Evolutionary conservation across 1,140 invertebrate species (phyloP).

Genomic region (Parapsyche elsis): DNA sequence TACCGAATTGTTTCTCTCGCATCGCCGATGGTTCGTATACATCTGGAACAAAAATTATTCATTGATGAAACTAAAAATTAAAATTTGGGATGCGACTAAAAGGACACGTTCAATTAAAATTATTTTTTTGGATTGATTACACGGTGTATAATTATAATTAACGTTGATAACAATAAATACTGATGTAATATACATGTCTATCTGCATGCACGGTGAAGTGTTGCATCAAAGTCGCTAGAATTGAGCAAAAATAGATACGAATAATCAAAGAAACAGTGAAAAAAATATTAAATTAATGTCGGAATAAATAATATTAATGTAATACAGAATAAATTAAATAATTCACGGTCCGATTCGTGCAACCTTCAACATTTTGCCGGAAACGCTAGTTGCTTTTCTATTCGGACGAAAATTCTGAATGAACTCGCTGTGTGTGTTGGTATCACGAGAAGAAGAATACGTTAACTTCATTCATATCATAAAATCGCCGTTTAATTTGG

Average conservation of each 20-base stretch:
- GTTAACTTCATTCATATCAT: constrained; percentile 39
- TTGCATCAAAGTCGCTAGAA: not conserved
- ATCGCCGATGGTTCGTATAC: constrained; percentile 50
- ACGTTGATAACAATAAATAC: no score
- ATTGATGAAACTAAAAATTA: no score
- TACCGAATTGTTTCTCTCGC: constrained; percentile 53
- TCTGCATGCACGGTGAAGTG: no score
- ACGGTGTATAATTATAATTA: no score
- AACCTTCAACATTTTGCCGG: constrained; percentile 51
- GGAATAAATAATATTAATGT: constrained; percentile 24
- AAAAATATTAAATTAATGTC: constrained; percentile 21
- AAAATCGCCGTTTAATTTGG: not conserved
- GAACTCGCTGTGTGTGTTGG: constrained; percentile 30
- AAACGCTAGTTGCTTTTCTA: constrained; percentile 51
- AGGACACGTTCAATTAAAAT: no score
- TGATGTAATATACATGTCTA: no score
- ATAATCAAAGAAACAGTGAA: not conserved
- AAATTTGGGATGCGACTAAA: not conserved
- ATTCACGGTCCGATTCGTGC: constrained; percentile 52
- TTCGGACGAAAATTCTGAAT: constrained; percentile 52
- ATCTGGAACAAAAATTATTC: constrained; percentile 50
- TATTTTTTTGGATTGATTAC: no score
- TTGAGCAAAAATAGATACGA: constrained; percentile 8
- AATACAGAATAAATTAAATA: constrained; percentile 43
- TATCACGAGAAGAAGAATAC: constrained; percentile 10